Conservation (phyloP, 2,113 vertebrate species). For the Aspidoscelis tigris region DNA sequence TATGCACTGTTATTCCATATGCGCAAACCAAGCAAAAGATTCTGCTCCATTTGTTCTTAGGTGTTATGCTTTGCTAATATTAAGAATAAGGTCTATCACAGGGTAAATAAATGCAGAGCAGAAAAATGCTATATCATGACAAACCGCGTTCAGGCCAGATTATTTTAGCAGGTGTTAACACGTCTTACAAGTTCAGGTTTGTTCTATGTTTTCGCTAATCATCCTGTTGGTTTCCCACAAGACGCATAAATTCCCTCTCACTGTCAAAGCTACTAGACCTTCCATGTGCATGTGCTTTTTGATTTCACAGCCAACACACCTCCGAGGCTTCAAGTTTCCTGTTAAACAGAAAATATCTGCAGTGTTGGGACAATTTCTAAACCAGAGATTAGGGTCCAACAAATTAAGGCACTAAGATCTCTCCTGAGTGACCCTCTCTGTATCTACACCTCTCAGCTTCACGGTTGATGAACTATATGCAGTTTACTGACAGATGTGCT, state of each 20-base stretch:
- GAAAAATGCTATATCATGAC: neutral
- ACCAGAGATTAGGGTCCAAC: rapidly evolving
- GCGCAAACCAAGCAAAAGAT: neutral
- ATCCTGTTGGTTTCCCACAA: neutral
- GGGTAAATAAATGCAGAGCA: neutral
- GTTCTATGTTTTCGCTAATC: neutral
- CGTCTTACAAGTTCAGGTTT: neutral
- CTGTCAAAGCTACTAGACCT: neutral
- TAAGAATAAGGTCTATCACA: neutral
- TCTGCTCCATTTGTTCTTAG: neutral
- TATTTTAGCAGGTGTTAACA: neutral
- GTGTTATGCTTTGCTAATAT: neutral
- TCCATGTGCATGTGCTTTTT: neutral
- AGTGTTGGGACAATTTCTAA: rapidly evolving
- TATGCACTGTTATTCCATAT: neutral
- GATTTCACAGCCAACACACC: neutral
- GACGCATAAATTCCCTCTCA: neutral
- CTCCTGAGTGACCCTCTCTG: neutral
- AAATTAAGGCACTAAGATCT: neutral
- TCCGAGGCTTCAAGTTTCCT: neutral
- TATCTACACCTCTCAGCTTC: neutral
- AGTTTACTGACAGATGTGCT: neutral
- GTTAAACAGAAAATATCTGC: neutral
- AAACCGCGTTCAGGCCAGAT: neutral
- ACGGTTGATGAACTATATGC: neutral